A percentile compares a stretch with the other conserved stretches of the same genome.
phyloP scores from a whole-genome alignment of 1,140 invertebrate species.

The Formica selysi region DNA sequence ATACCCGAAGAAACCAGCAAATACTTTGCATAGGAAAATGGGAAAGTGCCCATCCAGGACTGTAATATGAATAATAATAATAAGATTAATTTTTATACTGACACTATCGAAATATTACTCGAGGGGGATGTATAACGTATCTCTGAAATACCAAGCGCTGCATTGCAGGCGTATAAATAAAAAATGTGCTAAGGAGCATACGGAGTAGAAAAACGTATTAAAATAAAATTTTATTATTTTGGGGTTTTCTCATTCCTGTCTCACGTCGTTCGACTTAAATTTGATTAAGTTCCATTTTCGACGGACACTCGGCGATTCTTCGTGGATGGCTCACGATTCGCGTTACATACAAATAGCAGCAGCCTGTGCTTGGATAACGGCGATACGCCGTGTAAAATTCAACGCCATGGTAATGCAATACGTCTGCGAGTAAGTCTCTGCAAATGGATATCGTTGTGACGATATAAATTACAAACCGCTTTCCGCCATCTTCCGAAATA shows the following conservation, averaged over 20 bases:
- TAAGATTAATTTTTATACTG: too few species aligned
- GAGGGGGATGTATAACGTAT: slow-evolving; percentile 18
- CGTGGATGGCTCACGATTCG: not conserved
- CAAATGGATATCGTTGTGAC: slow-evolving; percentile 48
- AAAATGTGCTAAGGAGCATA: not conserved
- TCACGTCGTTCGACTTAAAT: slow-evolving; percentile 2
- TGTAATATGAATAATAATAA: too few species aligned
- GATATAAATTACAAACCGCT: slow-evolving; percentile 40
- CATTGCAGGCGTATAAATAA: slow-evolving; percentile 43
- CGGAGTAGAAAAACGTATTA: not conserved
- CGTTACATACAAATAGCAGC: not conserved
- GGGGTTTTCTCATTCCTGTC: not conserved
- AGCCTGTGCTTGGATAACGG: not conserved
- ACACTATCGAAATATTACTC: not conserved
- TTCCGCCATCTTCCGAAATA: not conserved
- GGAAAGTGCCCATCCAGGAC: too few species aligned
- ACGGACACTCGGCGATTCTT: not conserved
- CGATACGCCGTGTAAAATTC: slow-evolving; percentile 21
- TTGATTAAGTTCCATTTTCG: slow-evolving; percentile 42
- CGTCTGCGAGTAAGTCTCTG: slow-evolving; percentile 21
- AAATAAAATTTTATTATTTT: slow-evolving; percentile 33
- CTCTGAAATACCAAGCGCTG: slow-evolving; percentile 13
- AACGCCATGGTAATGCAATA: slow-evolving; percentile 39
- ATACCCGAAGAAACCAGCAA: too few species aligned
- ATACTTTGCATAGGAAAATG: too few species aligned